Conservation (phyloP, 53 echinoderm and acorn worm species). For the Astropecten irregularis region DNA sequence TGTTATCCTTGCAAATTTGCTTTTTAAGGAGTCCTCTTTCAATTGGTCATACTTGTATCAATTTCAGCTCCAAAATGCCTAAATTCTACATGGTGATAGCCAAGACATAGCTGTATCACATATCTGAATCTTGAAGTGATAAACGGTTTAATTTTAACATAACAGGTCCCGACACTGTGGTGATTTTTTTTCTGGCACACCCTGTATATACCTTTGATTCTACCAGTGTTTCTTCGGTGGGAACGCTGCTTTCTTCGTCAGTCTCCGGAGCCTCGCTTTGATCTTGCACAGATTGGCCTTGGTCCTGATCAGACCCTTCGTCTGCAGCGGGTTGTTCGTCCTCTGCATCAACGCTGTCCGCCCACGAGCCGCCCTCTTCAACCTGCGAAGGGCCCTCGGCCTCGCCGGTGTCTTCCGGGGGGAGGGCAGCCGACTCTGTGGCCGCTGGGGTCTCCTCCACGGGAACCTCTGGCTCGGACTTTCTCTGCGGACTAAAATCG, state of each 20-base stretch:
- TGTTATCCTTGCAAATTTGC: no score
- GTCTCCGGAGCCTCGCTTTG: slow-evolving; percentile 38
- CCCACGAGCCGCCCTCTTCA: background rate
- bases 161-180: no score
- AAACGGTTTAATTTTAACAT: no score
- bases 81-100: no score
- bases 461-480: background rate
- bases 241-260: background rate
- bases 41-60: no score
- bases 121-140: no score
- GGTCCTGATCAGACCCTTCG: background rate
- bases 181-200: no score
- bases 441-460: background rate
- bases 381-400: background rate
- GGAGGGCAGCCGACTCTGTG: background rate
- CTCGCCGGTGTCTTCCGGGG: background rate
- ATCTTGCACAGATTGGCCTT: background rate
- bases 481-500: no score
- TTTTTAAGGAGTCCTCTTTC: no score
- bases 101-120: no score
- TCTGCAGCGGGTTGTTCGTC: background rate
- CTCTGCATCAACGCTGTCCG: background rate
- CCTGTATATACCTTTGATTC: slow-evolving; percentile 21
- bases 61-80: no score
- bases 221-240: slow-evolving; percentile 1